Evolutionary conservation across 1,140 invertebrate species (phyloP).

Genomic region (Liolophura sinensis): DNA sequence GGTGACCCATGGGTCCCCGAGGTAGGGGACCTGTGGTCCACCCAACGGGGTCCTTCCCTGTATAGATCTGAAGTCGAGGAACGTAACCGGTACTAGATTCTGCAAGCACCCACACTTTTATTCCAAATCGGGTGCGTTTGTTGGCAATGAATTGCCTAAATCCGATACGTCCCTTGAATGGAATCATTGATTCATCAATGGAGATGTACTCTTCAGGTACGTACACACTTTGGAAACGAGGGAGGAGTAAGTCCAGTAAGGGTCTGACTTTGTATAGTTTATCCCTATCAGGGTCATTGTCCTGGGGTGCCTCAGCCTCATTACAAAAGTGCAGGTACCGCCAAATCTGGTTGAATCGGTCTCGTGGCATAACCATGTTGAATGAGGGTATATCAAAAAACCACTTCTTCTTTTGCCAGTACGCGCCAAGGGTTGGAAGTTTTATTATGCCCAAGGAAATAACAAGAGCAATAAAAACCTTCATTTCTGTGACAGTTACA

Average conservation of each 20-base stretch:
- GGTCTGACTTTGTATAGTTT: constrained; percentile 27
- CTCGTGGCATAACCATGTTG: constrained; percentile 4
- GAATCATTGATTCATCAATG: constrained; percentile 59
- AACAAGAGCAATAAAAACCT: too few species aligned
- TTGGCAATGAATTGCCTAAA: constrained; percentile 57
- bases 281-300: too few species aligned
- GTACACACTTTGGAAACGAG: constrained; percentile 16
- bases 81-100: constrained; percentile 20
- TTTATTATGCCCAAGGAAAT: too few species aligned
- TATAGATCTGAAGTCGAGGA: constrained; percentile 7
- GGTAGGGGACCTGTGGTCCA: too few species aligned
- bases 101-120: constrained; percentile 49
- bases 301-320: too few species aligned
- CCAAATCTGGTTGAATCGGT: constrained; percentile 12
- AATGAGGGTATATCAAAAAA: too few species aligned
- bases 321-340: constrained; percentile 12
- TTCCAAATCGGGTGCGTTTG: constrained; percentile 58
- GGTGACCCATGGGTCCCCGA: not conserved
- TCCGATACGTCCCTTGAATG: constrained; percentile 54
- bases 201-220: constrained; percentile 16
- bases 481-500: too few species aligned
- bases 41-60: constrained; percentile 7
- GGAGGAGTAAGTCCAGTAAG: constrained; percentile 15
- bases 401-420: too few species aligned
- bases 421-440: too few species aligned